These are phyloP conservation scores for Sabatieria punctata DNA, from an alignment of 2,888 invertebrate genomes.

Conservation along the genomic window DNA sequence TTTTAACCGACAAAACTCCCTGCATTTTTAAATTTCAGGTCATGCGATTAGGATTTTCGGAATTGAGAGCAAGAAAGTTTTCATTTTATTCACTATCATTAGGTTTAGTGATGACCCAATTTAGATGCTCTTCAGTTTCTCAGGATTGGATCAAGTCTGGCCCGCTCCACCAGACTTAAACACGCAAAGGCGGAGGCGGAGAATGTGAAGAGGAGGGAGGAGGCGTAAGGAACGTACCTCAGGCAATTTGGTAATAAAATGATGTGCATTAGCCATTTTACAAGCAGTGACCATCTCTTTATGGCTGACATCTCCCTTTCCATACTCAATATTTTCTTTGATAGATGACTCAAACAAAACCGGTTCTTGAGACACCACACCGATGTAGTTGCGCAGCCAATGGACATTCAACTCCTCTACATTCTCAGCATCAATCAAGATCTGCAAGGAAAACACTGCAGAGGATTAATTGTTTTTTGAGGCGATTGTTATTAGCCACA, in stretches of 20 bases:
- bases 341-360: slow-evolving; percentile 47
- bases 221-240: slow-evolving; percentile 12
- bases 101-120: too few relatives aligned
- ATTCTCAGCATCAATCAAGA: slow-evolving; percentile 37
- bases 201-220: neutral
- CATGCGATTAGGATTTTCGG: too few relatives aligned
- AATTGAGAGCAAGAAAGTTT: too few relatives aligned
- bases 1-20: too few relatives aligned
- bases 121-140: too few relatives aligned
- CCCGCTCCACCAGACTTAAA: too few relatives aligned
- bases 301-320: slow-evolving; percentile 33
- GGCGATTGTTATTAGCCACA: too few relatives aligned
- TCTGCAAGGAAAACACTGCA: slow-evolving; percentile 15
- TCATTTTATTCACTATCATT: too few relatives aligned
- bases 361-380: slow-evolving; percentile 40
- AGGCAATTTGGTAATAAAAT: slow-evolving; percentile 25
- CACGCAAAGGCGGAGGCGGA: too few relatives aligned
- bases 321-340: slow-evolving; percentile 50
- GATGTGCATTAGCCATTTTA: slow-evolving; percentile 23
- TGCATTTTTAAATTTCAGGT: too few relatives aligned
- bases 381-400: slow-evolving; percentile 35
- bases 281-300: slow-evolving; percentile 15
- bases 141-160: too few relatives aligned
- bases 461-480: too few relatives aligned
- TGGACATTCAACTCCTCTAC: slow-evolving; percentile 37